Conservation (phyloP, 2,888 invertebrate species). For the Xylota sylvarum region DNA sequence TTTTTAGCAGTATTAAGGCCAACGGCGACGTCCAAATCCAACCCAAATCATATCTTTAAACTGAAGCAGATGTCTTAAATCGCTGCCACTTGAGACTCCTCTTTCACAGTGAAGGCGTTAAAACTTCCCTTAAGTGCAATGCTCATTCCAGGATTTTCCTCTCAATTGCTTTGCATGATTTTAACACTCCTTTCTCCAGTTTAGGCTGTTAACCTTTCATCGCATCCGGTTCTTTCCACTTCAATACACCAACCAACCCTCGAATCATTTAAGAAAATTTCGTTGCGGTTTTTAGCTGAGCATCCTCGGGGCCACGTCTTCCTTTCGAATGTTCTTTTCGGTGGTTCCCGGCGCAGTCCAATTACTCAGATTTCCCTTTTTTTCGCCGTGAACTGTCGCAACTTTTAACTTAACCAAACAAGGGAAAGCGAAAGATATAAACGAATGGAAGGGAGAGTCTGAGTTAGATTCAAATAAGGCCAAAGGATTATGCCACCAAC, state of each 20-base stretch:
- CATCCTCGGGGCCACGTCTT: not conserved
- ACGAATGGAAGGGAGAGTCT: not conserved
- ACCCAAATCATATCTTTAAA: too few relatives aligned
- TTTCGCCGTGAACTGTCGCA: slow-evolving; percentile 57
- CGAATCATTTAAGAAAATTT: slow-evolving; percentile 65
- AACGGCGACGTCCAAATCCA: too few relatives aligned
- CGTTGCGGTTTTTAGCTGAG: slow-evolving; percentile 41
- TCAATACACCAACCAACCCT: slow-evolving; percentile 22
- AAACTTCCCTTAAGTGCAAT: slow-evolving; percentile 11
- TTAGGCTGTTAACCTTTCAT: slow-evolving; percentile 4
- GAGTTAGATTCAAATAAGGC: slow-evolving; percentile 57
- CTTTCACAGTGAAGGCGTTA: not conserved
- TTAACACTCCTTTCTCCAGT: not conserved
- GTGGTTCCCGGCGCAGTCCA: slow-evolving; percentile 45
- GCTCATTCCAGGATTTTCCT: slow-evolving; percentile 8
- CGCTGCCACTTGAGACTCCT: not conserved
- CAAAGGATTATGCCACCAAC: slow-evolving; percentile 67
- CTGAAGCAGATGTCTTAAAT: not conserved
- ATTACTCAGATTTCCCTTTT: slow-evolving; percentile 65
- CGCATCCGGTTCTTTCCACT: slow-evolving; percentile 25
- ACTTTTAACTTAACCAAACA: slow-evolving; percentile 62
- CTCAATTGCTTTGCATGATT: slow-evolving; percentile 27
- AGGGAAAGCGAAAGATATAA: slow-evolving; percentile 40
- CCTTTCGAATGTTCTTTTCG: slow-evolving; percentile 14
- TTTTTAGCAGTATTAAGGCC: too few relatives aligned